Conservation (phyloP, 2,888 invertebrate genomes). For the Eilema sororculum region DNA sequence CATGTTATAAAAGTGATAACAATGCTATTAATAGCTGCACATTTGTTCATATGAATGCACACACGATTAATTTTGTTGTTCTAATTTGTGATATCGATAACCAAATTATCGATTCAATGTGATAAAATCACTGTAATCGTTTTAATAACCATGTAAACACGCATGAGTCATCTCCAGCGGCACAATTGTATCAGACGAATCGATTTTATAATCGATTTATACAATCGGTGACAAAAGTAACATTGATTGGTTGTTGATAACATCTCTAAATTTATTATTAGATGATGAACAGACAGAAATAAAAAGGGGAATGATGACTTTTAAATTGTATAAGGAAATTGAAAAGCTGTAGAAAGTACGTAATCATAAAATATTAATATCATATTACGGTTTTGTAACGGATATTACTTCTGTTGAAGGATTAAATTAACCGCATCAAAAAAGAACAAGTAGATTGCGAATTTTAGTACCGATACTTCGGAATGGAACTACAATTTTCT, state of each 20-base stretch:
- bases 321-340: not conserved
- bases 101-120: conserved; percentile 45
- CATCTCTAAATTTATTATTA: not conserved
- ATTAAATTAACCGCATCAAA: conserved; percentile 39
- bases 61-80: conserved; percentile 18
- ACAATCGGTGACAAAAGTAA: conserved; percentile 64
- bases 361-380: not conserved
- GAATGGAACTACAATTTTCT: not conserved
- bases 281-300: not conserved
- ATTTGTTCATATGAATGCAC: conserved; percentile 26
- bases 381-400: not conserved
- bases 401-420: conserved; percentile 44
- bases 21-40: conserved; percentile 31
- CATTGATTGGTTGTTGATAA: conserved; percentile 48
- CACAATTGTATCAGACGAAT: conserved; percentile 57
- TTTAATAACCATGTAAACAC: conserved; percentile 53
- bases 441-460: not conserved
- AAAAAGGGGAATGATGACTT: not conserved
- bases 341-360: not conserved
- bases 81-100: conserved; percentile 35
- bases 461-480: not conserved
- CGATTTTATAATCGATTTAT: conserved; percentile 55
- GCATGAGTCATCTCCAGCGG: conserved; percentile 51
- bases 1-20: not conserved
- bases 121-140: conserved; percentile 36